These are phyloP conservation scores for Chamaedrilus cognettii DNA, from an alignment of 2,888 invertebrate species.

Conservation along the genomic window DNA sequence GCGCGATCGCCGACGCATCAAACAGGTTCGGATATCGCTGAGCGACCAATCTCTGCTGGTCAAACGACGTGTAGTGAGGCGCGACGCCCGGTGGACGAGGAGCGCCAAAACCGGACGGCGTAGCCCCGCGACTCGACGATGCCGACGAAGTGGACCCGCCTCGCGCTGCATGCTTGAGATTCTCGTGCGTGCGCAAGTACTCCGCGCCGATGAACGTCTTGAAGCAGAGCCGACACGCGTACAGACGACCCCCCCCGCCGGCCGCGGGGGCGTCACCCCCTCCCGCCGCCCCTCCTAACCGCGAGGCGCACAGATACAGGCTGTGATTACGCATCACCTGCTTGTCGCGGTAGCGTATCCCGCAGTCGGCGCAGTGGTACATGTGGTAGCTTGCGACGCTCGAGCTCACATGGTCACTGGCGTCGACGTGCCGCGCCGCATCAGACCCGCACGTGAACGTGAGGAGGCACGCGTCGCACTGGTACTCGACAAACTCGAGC, in stretches of 20 bases:
- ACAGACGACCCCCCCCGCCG: conserved; percentile 8
- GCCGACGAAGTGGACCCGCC: not conserved
- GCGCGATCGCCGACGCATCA: not conserved
- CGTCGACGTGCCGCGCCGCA: conserved; percentile 21
- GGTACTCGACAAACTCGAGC: conserved; percentile 24
- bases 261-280: not conserved
- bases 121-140: not conserved
- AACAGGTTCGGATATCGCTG: not conserved
- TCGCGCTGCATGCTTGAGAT: conserved; percentile 5
- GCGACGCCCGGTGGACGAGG: not conserved
- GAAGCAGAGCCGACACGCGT: conserved; percentile 21
- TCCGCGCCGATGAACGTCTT: conserved; percentile 23
- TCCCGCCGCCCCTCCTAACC: not conserved
- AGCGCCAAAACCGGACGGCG: not conserved
- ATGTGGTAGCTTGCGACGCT: conserved; percentile 25
- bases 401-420: conserved; percentile 22
- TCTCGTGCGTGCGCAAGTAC: conserved; percentile 20
- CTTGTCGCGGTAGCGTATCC: conserved; percentile 28
- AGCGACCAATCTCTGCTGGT: too few relatives aligned
- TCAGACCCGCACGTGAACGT: conserved; percentile 16
- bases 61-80: conserved; percentile 1
- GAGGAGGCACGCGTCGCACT: conserved; percentile 24
- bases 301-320: conserved; percentile 16
- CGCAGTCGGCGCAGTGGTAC: conserved; percentile 24
- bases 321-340: conserved; percentile 27